Conservation (phyloP, 2,113 vertebrate species). For the Orthochromis indermauri region DNA sequence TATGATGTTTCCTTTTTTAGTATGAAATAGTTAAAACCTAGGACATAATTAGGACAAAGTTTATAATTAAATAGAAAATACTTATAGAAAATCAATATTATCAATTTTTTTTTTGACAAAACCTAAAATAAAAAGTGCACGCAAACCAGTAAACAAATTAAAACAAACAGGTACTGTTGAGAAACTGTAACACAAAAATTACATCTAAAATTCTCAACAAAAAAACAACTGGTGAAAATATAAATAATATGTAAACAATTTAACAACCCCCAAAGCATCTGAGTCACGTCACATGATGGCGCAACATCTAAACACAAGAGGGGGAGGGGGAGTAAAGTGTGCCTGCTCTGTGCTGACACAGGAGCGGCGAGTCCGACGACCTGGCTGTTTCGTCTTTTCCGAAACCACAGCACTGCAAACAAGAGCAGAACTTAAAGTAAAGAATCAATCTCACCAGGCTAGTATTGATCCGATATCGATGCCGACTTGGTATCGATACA, state of each 20-base stretch:
- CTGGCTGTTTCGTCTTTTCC: background rate
- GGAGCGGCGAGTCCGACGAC: rapidly evolving
- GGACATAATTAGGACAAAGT: background rate
- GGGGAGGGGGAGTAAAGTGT: background rate
- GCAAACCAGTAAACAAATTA: background rate
- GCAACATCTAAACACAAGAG: background rate
- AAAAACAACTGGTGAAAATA: background rate
- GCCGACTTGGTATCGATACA: background rate
- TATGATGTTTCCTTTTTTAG: background rate
- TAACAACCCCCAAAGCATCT: background rate
- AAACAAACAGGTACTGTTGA: background rate
- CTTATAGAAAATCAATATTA: background rate
- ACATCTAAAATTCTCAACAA: background rate
- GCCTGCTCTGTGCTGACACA: background rate
- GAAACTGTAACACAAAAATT: background rate
- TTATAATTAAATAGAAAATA: background rate
- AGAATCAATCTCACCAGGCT: background rate
- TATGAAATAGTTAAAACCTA: background rate
- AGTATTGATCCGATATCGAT: background rate
- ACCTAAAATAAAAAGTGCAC: background rate
- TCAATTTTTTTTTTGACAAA: background rate
- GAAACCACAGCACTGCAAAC: background rate
- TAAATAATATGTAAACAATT: background rate
- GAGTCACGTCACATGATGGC: background rate
- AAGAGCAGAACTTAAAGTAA: background rate